Evolutionary conservation across 2,888 invertebrate species (phyloP), one percentile per base, ranked within the genome.

Genomic region (Catocala nupta): DNA sequence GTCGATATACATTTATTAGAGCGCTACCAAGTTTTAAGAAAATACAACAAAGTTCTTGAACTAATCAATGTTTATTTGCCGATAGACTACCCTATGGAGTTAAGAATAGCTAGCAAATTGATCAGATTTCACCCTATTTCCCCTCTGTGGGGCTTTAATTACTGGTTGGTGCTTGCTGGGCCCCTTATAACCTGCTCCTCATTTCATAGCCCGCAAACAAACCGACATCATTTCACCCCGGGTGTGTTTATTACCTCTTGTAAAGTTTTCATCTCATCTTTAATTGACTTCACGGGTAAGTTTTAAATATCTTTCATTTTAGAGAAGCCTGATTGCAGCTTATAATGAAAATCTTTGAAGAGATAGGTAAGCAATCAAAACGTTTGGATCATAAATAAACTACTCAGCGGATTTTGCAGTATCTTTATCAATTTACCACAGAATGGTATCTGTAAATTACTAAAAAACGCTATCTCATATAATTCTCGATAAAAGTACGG

Each of bases 141-240:
- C 82, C 75, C 77, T 85, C 78, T 77, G 83, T 81, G 79, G 84
- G 86, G 87, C 93, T 93, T 93, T 94, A 93, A 94, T 93, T 93
- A 93, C 92, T 81, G 78, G 80, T 77, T 83, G 85, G 84, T 88
- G 86, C 86, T 84, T 86, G 80, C 79, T 78, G 74, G 78, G 78
- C 81, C 82, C 78, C 83, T 79, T 80, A 79, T 82, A 84, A 83
- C 86, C 85, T 80, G 77, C 78, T 86, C 79, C 88, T 88, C 84
- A 83, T 84, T 91, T 93, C 90, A 90, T 88, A 88, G 83, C 85
- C 92, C 91, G 82, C 92, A 92, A 93, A 92, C 91, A 93, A 91
- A 93, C 91, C 91, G 85, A 88, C 84, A 90, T 85, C 79, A 85
- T 88, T 89, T 86, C 86, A 85, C 87, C 89, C 87, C 81, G 81